Conservation (phyloP, 2,113 vertebrate genomes). For the Protobothrops flavoviridis region DNA sequence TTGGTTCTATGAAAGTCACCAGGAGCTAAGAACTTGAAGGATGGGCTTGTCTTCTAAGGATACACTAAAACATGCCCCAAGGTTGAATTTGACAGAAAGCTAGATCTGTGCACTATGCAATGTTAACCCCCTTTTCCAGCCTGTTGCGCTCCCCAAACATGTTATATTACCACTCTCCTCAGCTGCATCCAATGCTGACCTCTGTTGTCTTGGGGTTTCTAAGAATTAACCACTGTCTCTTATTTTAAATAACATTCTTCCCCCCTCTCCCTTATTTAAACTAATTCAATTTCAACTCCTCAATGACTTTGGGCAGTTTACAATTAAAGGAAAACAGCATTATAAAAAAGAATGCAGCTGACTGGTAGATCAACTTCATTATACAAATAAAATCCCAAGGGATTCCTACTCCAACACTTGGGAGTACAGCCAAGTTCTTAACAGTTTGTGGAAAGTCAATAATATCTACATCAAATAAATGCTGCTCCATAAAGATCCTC, state of each 20-base stretch:
- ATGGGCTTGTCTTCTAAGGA: not conserved
- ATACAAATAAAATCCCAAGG: not conserved
- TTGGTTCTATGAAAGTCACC: not conserved
- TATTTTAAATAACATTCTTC: not conserved
- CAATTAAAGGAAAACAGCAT: not conserved
- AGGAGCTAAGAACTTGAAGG: not conserved
- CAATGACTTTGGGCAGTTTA: not conserved
- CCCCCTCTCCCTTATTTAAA: not conserved
- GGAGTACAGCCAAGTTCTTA: not conserved
- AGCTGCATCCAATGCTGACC: not conserved
- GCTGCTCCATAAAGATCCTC: not conserved
- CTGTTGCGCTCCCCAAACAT: not conserved
- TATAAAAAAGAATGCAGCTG: not conserved
- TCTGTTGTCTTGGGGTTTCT: not conserved
- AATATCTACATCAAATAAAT: not conserved
- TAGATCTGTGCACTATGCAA: not conserved
- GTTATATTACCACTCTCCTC: not conserved
- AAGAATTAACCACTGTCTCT: not conserved
- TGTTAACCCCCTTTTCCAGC: not conserved
- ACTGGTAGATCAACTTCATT: not conserved
- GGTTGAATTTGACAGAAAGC: not conserved
- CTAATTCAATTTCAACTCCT: not conserved
- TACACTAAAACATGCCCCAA: not conserved
- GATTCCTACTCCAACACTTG: not conserved
- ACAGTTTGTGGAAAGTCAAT: not conserved